Evolutionary conservation across 92 coral and sea anemone genomes (phyloP).

Genomic region (Virgularia gustaviana): DNA sequence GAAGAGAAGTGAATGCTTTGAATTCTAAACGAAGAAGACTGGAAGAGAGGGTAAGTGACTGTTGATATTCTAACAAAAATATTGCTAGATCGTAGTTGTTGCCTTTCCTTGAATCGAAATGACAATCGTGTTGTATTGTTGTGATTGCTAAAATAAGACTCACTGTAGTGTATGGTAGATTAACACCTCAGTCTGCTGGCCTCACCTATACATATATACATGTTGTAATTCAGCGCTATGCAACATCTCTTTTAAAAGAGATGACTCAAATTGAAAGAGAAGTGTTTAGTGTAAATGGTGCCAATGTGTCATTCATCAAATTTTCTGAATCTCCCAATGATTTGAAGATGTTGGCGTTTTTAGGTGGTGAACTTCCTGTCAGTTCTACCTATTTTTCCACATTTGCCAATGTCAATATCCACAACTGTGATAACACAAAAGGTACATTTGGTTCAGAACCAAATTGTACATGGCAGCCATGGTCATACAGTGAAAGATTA

Average conservation of each 20-base stretch:
- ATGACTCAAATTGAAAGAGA: constrained; percentile 62
- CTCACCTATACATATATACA: no score
- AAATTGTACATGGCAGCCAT: constrained; percentile 49
- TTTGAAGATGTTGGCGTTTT: constrained; percentile 63
- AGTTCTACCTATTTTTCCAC: constrained; percentile 72
- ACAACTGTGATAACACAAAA: constrained; percentile 38
- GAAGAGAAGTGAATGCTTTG: constrained; percentile 42
- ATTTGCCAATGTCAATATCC: constrained; percentile 54
- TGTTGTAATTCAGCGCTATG: constrained; percentile 62
- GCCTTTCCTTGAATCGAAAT: constrained; percentile 6
- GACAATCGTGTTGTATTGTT: background rate
- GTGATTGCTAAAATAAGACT: constrained; percentile 7
- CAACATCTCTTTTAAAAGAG: constrained; percentile 52
- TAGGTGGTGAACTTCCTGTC: constrained; percentile 64
- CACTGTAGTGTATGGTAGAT: no score
- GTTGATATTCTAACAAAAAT: constrained; percentile 1
- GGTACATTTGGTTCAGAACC: constrained; percentile 59
- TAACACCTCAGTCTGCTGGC: no score
- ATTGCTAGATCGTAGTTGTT: background rate
- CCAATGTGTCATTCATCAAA: constrained; percentile 52
- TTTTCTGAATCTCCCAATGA: constrained; percentile 71
- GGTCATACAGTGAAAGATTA: constrained; percentile 48
- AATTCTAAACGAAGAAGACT: constrained; percentile 51
- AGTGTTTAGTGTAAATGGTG: constrained; percentile 50
- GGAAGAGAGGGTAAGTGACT: constrained; percentile 51